Conservation (phyloP, 2,888 invertebrate genomes). For the Cataglyphis albicans region DNA sequence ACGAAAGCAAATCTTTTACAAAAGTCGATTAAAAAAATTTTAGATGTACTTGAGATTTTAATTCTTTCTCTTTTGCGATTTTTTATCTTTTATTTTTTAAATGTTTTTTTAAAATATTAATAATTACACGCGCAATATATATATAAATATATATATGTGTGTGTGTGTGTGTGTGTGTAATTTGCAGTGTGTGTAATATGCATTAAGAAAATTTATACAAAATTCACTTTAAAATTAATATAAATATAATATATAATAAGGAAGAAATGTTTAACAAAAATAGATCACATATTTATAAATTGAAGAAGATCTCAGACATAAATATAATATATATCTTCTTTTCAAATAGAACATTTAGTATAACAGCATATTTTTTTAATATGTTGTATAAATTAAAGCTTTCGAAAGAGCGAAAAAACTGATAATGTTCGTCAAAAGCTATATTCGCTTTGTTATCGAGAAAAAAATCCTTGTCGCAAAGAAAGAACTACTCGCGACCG, state of each 20-base stretch:
- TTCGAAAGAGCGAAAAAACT: background rate
- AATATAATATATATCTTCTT: background rate
- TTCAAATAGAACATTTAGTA: background rate
- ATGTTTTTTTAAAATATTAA: background rate
- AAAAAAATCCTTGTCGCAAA: conserved; percentile 56
- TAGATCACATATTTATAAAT: background rate
- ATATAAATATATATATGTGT: background rate
- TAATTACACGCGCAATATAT: background rate
- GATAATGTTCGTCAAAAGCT: background rate
- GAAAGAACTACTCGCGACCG: conserved; percentile 48
- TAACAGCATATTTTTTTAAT: background rate
- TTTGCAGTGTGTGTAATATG: background rate
- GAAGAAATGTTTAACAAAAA: background rate
- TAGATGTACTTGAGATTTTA: background rate
- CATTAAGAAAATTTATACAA: background rate
- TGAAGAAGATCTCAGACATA: background rate
- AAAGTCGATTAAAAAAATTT: background rate
- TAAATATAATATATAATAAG: background rate
- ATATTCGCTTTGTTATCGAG: conserved; percentile 45
- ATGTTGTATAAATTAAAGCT: background rate
- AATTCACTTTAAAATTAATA: background rate
- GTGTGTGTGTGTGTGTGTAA: background rate
- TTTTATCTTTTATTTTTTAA: background rate
- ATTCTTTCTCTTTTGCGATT: background rate
- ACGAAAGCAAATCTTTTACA: background rate